Evolutionary conservation across 2,113 vertebrate species (phyloP), one percentile per base, ranked within the genome.

Genomic region (Oryzias woworae): DNA sequence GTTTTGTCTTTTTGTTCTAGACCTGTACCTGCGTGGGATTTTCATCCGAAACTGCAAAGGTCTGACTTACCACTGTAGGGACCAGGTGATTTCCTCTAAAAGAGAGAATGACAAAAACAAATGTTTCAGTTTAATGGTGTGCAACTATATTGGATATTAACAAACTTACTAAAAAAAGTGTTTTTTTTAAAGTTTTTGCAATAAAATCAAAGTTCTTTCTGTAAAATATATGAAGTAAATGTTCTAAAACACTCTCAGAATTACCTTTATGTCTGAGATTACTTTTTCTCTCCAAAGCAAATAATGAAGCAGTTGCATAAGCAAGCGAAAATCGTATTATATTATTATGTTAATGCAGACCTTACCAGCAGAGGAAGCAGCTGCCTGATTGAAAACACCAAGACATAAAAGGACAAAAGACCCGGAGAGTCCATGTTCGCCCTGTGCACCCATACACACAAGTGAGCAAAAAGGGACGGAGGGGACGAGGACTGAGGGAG

Each of bases 61-160:
- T 17, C 31, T 3, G 36, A 77, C 85, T 89, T 72, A 91, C 90
- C 90, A 26, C 65, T 81, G 72, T 92, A 91, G 51, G n/a, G 76
- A 88, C 90, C 90, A 92, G 56, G 71, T 36, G n/a, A 77, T 59
- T 58, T 85, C 80, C 26, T 78, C 90, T 92, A 74, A 60, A 83
- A 62, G 58, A 5, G 63, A 67, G 16, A 54, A 18, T 10, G 43
- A 20, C 57, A 62, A 1, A 66, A 17, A 80, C 61, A 79, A 48
- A 44, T 28, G 26, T 28, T 28, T 28, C 26, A 36, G 36, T 36
- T 36, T 36, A 36, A 36, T 10, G 2, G 10, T 36, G 12, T 36
- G 10, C 31, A 36, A 10, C 31, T 31, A 31, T 7, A 8, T 10
- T 36, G 31, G 3, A 36, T 36, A 12, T 12, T 36, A 12, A 36